A percentile compares a stretch with the other conserved stretches of the same genome.
These are phyloP conservation scores for Nesidiocoris tenuis DNA, from an alignment of 2,888 invertebrate genomes.

Conservation along the genomic window DNA sequence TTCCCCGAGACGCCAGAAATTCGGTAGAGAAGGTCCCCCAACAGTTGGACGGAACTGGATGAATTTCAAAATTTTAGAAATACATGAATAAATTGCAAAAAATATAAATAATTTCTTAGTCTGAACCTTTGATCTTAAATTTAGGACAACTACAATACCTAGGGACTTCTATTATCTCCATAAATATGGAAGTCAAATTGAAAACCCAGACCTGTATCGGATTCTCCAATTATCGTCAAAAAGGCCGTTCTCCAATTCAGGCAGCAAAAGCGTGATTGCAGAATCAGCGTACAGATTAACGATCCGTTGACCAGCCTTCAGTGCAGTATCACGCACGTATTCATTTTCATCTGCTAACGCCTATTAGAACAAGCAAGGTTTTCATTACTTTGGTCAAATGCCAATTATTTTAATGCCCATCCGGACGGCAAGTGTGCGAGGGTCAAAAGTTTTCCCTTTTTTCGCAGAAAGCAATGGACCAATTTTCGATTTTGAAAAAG, in stretches of 20 bases:
- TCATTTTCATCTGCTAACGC: conserved; percentile 98
- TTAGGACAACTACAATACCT: no score
- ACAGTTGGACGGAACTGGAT: conserved; percentile 84
- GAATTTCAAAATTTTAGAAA: not conserved
- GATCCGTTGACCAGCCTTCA: conserved; percentile 91
- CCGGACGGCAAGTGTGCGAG: no score
- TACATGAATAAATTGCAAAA: not conserved
- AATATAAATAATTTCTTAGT: not conserved
- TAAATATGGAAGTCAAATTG: no score
- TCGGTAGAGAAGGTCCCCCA: conserved; percentile 93
- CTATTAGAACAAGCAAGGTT: no score
- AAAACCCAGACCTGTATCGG: conserved; percentile 55
- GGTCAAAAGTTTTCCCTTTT: no score
- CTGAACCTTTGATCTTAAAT: no score
- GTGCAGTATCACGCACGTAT: conserved; percentile 94
- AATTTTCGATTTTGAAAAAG: no score
- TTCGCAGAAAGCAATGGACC: no score
- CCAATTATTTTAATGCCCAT: no score
- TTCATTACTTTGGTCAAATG: no score
- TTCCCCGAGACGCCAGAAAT: conserved; percentile 98
- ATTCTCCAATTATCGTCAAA: conserved; percentile 98
- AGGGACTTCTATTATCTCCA: no score
- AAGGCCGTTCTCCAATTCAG: conserved; percentile 88
- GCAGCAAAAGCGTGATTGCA: conserved; percentile 86
- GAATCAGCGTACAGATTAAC: conserved; percentile 95